Percentiles rank a stretch among this genome's conserved stretches.
Evolutionary conservation across 2,888 invertebrate species (phyloP).

Genomic region (Tiliacea aurago): DNA sequence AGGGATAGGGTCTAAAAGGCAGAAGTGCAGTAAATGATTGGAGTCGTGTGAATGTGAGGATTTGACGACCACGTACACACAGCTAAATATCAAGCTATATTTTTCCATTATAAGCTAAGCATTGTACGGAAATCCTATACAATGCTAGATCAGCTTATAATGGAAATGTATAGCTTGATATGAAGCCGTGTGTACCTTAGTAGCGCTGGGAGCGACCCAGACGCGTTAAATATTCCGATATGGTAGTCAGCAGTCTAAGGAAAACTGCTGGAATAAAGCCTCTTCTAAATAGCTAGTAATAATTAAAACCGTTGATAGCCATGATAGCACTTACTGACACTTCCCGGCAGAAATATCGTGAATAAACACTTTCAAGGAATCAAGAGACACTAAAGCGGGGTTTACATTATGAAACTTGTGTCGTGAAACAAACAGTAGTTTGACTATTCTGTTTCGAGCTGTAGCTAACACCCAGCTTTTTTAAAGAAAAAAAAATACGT

Average conservation of each 20-base stretch:
- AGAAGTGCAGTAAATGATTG: conserved; percentile 9
- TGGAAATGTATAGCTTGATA: no score
- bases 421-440: no score
- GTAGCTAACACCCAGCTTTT: no score
- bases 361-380: neutral
- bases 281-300: neutral
- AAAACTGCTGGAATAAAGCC: neutral
- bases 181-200: no score
- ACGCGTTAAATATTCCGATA: neutral
- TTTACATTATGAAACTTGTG: no score
- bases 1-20: neutral
- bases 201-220: conserved; percentile 1
- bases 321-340: neutral
- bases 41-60: neutral
- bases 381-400: neutral
- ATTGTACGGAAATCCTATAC: no score
- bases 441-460: no score
- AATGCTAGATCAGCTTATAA: no score
- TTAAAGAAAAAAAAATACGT: no score
- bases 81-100: no score
- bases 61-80: neutral
- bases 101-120: no score
- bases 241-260: neutral
- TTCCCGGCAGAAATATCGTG: neutral
- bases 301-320: neutral